Base-by-base conservation (phyloP, 2,888 invertebrate species). In the Calameuta filiformis region DNA sequence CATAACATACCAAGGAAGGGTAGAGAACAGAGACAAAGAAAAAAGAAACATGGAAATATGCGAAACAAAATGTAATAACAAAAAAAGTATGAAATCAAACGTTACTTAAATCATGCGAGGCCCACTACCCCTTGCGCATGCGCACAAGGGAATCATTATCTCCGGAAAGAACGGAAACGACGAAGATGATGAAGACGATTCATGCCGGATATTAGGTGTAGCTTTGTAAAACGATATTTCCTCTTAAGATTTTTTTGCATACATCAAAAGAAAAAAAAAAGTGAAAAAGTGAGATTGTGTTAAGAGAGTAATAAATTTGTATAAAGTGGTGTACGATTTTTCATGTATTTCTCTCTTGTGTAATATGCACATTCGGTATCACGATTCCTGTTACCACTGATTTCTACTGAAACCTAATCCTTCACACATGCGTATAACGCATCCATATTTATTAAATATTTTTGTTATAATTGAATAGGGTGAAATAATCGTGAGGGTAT, bases 241-340 rank as follows among this genome's bases (percentile, higher is more conserved):
- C 86, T 88, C 86, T 85, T 85, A 87, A 88, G 85, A 83, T 87
- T 86, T 85, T 87, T 88, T 88, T 88, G 88, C 89, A 89, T 86
- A 88, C 83, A 86, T 87, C 85, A 85, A 88, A 81, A 56, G 56
- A 23, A 56, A 56, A 56, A 12, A 56, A 56, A 56, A 56, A 40
- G 40, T 56, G 40, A 56, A 37, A 40, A 40, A 84, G 83, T 85
- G 86, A 87, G 85, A 89, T 85, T 88, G 87, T 88, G 87, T 89
- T 87, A 86, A 89, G 85, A 87, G 85, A 89, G 84, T 85, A 89
- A 90, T 89, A 89, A 90, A 90, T 90, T 90, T 90, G 88, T 90
- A 89, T 89, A 90, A 90, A 90, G 89, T 89, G 88, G 87, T 89
- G 87, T 87, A 89, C 56, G 79, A 78, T 75, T 69, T 34, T 4